Evolutionary conservation across 2,888 invertebrate species (phyloP).

Genomic region (Lasioglossum zephyrum): DNA sequence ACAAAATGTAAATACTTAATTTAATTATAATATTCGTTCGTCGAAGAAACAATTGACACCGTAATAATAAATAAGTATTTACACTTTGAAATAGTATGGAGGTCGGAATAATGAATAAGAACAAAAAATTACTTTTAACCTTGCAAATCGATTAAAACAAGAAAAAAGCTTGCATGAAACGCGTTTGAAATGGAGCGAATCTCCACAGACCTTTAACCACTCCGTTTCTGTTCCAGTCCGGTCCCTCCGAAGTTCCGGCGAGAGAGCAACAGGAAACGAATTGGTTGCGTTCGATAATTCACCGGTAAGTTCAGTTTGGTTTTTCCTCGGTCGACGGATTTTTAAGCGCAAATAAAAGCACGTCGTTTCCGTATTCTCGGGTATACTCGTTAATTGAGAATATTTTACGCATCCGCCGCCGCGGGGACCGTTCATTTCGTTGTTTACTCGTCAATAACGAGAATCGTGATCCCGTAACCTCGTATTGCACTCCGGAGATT

Average conservation of each 20-base stretch:
- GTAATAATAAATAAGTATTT: no score
- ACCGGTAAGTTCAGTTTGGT: not conserved
- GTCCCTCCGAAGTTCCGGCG: not conserved
- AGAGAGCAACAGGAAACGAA: constrained; percentile 5
- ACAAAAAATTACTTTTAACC: no score
- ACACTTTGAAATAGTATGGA: no score
- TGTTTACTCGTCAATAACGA: constrained; percentile 50
- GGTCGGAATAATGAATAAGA: no score
- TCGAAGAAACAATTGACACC: no score
- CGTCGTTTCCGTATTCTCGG: not conserved
- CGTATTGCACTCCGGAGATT: constrained; percentile 34
- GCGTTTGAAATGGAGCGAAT: not conserved
- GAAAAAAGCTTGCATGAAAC: not conserved
- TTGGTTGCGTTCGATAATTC: not conserved
- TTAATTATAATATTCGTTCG: no score
- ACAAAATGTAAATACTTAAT: no score
- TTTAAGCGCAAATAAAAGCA: not conserved
- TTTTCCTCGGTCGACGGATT: not conserved
- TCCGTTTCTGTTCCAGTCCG: constrained; percentile 12
- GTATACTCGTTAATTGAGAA: constrained; percentile 39
- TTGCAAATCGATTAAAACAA: no score
- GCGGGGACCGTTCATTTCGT: constrained; percentile 29
- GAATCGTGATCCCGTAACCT: not conserved
- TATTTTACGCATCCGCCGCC: constrained; percentile 34
- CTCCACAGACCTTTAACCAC: not conserved